A percentile compares a stretch with the other conserved stretches of the same genome.
phyloP scores from a whole-genome alignment of 1,140 invertebrate species.

The Limonius californicus region DNA sequence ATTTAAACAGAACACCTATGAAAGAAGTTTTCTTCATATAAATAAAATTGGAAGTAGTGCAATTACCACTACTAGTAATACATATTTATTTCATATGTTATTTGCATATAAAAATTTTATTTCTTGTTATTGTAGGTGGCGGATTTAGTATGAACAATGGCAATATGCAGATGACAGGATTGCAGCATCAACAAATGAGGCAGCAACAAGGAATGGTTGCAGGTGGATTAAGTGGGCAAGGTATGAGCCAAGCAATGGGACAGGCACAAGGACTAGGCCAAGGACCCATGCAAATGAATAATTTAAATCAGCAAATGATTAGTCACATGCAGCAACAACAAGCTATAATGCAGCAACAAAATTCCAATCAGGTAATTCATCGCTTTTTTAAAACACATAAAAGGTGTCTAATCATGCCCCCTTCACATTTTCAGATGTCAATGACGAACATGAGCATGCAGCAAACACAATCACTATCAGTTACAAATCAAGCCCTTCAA shows the following conservation, averaged over 20 bases:
- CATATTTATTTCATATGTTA: not conserved
- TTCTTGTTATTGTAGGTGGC: not conserved
- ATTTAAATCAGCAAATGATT: slow-evolving; percentile 51
- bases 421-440: slow-evolving; percentile 47
- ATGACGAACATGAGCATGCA: slow-evolving; percentile 64
- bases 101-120: not conserved
- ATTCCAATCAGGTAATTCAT: slow-evolving; percentile 40
- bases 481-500: slow-evolving; percentile 33
- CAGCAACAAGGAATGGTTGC: slow-evolving; percentile 40
- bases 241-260: slow-evolving; percentile 31
- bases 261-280: slow-evolving; percentile 29
- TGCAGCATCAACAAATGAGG: slow-evolving; percentile 44
- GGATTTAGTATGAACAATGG: slow-evolving; percentile 43
- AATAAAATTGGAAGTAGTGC: no score
- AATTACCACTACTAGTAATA: no score
- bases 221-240: slow-evolving; percentile 26
- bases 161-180: slow-evolving; percentile 41
- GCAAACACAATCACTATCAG: slow-evolving; percentile 60
- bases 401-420: no score
- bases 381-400: no score
- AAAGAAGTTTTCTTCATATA: no score
- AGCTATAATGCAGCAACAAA: slow-evolving; percentile 49
- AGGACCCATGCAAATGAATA: slow-evolving; percentile 46
- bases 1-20: no score
- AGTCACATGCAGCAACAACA: slow-evolving; percentile 56